phyloP scores from a whole-genome alignment of 2,113 vertebrate genomes.

The Protobothrops flavoviridis region DNA sequence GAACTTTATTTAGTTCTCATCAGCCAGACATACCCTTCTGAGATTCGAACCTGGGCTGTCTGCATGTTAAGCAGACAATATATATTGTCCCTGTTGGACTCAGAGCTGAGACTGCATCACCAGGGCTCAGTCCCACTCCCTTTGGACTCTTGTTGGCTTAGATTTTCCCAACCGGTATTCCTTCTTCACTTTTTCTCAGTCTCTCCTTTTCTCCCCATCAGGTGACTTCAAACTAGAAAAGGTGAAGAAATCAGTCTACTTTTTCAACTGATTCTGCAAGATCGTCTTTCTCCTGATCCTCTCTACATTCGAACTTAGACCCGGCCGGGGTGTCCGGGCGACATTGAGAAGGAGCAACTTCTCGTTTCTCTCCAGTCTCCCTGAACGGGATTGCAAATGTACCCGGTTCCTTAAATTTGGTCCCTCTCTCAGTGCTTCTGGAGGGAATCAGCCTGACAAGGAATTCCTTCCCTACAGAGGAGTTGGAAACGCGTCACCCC shows the following conservation, averaged over 20 bases:
- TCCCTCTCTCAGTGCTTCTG: background rate
- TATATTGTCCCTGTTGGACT: background rate
- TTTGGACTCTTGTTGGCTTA: no score
- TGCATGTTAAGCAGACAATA: no score
- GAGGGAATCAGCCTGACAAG: background rate
- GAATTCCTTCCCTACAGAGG: accelerated
- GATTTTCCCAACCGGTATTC: background rate
- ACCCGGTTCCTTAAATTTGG: background rate
- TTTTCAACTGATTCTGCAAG: conserved; percentile 87
- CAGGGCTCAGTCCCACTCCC: no score
- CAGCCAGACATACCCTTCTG: no score
- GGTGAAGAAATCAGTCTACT: conserved; percentile 89
- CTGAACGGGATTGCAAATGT: background rate
- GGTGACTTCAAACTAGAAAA: conserved; percentile 83
- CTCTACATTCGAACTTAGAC: no score
- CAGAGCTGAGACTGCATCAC: background rate
- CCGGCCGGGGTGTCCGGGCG: no score
- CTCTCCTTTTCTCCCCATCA: background rate
- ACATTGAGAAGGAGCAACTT: background rate
- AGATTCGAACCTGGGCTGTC: no score
- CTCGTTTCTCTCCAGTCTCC: background rate
- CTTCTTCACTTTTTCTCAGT: background rate
- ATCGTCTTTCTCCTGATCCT: no score
- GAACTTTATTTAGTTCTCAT: no score
- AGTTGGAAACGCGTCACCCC: background rate